phyloP scores from a whole-genome alignment of 2,113 vertebrate genomes.

The Hyaena hyaena region DNA sequence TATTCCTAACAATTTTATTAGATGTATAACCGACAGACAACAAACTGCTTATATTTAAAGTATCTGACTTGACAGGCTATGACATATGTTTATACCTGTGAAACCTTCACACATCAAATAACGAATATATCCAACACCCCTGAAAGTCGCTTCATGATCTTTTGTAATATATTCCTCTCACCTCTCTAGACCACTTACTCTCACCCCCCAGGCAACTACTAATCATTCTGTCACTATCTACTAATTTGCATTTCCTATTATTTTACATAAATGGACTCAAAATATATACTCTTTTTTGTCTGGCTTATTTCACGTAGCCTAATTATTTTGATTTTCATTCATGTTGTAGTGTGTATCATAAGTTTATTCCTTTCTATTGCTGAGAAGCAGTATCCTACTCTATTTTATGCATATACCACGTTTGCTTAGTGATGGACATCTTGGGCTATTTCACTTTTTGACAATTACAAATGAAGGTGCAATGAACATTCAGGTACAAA shows the following conservation, averaged over 20 bases:
- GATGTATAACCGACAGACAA: background rate
- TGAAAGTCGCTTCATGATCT: background rate
- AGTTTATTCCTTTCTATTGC: background rate
- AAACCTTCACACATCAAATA: background rate
- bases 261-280: background rate
- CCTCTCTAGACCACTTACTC: background rate
- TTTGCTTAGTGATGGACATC: background rate
- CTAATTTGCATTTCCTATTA: slow-evolving; percentile 6
- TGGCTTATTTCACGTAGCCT: background rate
- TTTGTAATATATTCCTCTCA: background rate
- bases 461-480: background rate
- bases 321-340: slow-evolving; percentile 24
- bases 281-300: background rate
- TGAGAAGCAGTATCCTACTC: background rate
- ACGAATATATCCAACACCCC: background rate
- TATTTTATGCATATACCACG: background rate
- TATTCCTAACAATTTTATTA: background rate
- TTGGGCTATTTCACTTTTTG: background rate
- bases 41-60: background rate
- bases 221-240: background rate
- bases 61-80: background rate
- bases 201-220: background rate
- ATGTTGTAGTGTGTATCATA: background rate
- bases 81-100: background rate
- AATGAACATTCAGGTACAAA: background rate